These are phyloP conservation scores for Limanda limanda DNA, from an alignment of 2,113 vertebrate species.

Conservation along the genomic window DNA sequence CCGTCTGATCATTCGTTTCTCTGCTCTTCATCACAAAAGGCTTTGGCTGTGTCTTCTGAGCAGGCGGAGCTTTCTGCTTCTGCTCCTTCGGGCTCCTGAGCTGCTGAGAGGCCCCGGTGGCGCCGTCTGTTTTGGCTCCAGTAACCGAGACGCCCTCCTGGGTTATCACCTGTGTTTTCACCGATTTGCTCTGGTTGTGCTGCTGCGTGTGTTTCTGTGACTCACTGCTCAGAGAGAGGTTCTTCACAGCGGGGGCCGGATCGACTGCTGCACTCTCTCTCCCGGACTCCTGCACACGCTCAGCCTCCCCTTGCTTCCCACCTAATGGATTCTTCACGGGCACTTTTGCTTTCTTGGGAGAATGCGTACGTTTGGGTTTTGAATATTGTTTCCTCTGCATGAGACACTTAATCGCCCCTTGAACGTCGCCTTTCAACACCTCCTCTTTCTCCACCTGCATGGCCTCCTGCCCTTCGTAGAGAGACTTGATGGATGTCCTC, in stretches of 20 bases:
- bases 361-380: slow-evolving; percentile 72
- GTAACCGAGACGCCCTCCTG: slow-evolving; percentile 72
- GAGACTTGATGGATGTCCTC: slow-evolving; percentile 80
- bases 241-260: slow-evolving; percentile 75
- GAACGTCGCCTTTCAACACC: slow-evolving; percentile 80
- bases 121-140: slow-evolving; percentile 66
- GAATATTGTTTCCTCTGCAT: slow-evolving; percentile 84
- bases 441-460: slow-evolving; percentile 78
- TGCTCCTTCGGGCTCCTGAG: slow-evolving; percentile 70
- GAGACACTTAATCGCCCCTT: slow-evolving; percentile 82
- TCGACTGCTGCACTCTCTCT: slow-evolving; percentile 62
- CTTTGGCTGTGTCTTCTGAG: slow-evolving; percentile 69
- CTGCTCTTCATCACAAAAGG: slow-evolving; percentile 69
- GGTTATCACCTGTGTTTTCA: slow-evolving; percentile 74
- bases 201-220: slow-evolving; percentile 69
- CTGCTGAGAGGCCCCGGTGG: slow-evolving; percentile 65
- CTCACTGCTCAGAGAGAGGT: slow-evolving; percentile 74
- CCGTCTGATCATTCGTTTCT: slow-evolving; percentile 64
- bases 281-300: slow-evolving; percentile 62
- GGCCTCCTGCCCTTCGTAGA: slow-evolving; percentile 76
- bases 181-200: slow-evolving; percentile 68
- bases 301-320: slow-evolving; percentile 67
- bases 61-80: slow-evolving; percentile 58
- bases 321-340: slow-evolving; percentile 72
- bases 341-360: slow-evolving; percentile 79